Evolutionary conservation across 1,140 invertebrate species (phyloP).

Genomic region (Drosophila arizonae): DNA sequence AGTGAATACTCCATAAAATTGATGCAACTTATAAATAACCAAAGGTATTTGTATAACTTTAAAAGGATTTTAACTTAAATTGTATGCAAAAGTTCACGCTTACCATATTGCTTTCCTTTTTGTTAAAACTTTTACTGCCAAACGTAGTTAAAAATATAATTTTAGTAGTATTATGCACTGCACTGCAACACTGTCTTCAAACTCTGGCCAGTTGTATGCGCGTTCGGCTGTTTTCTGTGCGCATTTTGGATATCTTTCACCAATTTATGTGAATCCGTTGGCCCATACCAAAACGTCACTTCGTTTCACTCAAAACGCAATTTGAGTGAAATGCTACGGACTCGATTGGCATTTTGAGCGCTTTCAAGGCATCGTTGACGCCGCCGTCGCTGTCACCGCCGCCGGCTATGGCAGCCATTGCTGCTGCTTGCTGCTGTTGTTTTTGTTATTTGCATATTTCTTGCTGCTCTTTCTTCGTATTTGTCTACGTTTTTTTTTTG

Average conservation of each 20-base stretch:
- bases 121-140: not conserved
- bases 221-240: slow-evolving; percentile 65
- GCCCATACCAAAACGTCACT: slow-evolving; percentile 62
- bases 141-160: too few relatives aligned
- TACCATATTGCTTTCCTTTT: slow-evolving; percentile 19
- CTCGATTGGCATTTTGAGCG: slow-evolving; percentile 73
- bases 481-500: not conserved
- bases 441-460: slow-evolving; percentile 54
- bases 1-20: not conserved
- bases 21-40: too few relatives aligned
- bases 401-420: slow-evolving; percentile 23
- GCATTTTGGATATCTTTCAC: slow-evolving; percentile 74
- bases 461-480: slow-evolving; percentile 9
- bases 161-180: slow-evolving; percentile 23
- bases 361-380: slow-evolving; percentile 7
- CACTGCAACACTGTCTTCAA: slow-evolving; percentile 29
- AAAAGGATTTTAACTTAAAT: too few relatives aligned
- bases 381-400: not conserved
- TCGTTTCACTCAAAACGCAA: slow-evolving; percentile 74
- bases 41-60: too few relatives aligned
- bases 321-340: slow-evolving; percentile 55
- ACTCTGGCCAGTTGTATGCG: slow-evolving; percentile 56
- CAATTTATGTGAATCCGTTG: slow-evolving; percentile 75
- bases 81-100: not conserved
- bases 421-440: slow-evolving; percentile 9